Percentiles rank a stretch among this genome's conserved stretches.
Evolutionary conservation across 2,888 invertebrate species (phyloP).

Genomic region (Corythucha ciliata): DNA sequence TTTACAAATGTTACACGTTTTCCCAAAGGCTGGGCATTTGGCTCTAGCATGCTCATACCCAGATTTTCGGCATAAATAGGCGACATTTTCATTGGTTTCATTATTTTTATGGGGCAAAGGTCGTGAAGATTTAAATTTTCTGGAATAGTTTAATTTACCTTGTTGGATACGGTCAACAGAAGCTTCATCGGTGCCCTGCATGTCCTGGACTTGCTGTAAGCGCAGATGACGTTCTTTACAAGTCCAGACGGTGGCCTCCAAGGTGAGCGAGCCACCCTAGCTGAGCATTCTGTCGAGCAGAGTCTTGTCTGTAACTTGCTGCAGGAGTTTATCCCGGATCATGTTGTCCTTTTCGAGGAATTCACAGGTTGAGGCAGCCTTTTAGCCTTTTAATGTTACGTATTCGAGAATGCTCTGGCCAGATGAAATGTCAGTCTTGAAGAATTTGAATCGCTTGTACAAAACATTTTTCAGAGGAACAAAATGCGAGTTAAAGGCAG

Average conservation of each 20-base stretch:
- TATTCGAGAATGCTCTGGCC: not conserved
- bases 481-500: conserved; percentile 8
- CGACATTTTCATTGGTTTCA: too few species aligned
- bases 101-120: too few species aligned
- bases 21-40: too few species aligned
- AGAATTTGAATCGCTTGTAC: conserved; percentile 8
- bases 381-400: conserved; percentile 1
- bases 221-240: not conserved
- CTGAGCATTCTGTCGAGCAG: not conserved
- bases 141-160: too few species aligned
- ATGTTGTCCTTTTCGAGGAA: not conserved
- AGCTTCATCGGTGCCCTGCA: too few species aligned
- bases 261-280: not conserved
- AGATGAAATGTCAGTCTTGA: not conserved
- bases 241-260: not conserved
- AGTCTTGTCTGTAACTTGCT: not conserved
- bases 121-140: too few species aligned
- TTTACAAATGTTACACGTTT: too few species aligned
- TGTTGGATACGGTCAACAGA: too few species aligned
- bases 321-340: conserved; percentile 4
- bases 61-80: too few species aligned
- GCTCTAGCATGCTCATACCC: too few species aligned
- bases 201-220: not conserved
- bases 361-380: conserved; percentile 6
- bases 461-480: conserved; percentile 5